Evolutionary conservation across 2,113 vertebrate genomes (phyloP).

Genomic region (Austrofundulus limnaeus): DNA sequence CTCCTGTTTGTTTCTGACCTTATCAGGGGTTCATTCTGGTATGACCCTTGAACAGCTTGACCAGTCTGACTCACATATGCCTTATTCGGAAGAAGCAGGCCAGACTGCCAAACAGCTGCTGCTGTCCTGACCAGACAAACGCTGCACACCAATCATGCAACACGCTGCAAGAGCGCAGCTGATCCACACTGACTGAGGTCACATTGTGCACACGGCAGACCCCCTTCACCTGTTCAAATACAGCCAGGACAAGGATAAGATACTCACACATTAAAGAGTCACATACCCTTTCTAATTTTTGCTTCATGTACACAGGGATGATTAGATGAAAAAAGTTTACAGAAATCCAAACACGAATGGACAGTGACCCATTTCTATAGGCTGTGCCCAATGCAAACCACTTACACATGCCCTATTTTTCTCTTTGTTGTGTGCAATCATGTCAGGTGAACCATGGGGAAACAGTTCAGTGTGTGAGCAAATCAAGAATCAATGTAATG

Average conservation of each 20-base stretch:
- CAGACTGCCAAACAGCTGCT: slow-evolving; percentile 78
- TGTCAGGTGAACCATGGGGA: slow-evolving; percentile 70
- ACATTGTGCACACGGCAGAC: slow-evolving; percentile 35
- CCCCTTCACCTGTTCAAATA: slow-evolving; percentile 15
- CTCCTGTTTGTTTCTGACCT: slow-evolving; percentile 54
- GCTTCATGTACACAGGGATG: slow-evolving; percentile 14
- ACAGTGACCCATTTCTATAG: slow-evolving; percentile 36
- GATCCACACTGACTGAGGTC: slow-evolving; percentile 53
- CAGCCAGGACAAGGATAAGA: slow-evolving; percentile 10
- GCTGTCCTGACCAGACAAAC: slow-evolving; percentile 53
- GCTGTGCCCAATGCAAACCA: slow-evolving; percentile 59
- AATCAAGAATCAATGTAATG: slow-evolving; percentile 80
- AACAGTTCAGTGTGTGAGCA: slow-evolving; percentile 73
- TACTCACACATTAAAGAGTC: not conserved
- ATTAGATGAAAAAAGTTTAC: slow-evolving; percentile 29
- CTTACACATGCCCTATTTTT: slow-evolving; percentile 68
- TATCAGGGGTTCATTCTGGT: slow-evolving; percentile 38
- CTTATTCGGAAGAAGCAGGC: slow-evolving; percentile 50
- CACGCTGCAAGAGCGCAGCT: slow-evolving; percentile 58
- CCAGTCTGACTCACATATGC: slow-evolving; percentile 63
- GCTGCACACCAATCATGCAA: slow-evolving; percentile 61
- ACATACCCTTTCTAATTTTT: slow-evolving; percentile 18
- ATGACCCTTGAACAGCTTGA: slow-evolving; percentile 72
- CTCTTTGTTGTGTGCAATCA: slow-evolving; percentile 66
- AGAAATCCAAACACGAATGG: slow-evolving; percentile 47